phyloP scores from a whole-genome alignment of 2,888 invertebrate species.

The Polylopha cassiicola region DNA sequence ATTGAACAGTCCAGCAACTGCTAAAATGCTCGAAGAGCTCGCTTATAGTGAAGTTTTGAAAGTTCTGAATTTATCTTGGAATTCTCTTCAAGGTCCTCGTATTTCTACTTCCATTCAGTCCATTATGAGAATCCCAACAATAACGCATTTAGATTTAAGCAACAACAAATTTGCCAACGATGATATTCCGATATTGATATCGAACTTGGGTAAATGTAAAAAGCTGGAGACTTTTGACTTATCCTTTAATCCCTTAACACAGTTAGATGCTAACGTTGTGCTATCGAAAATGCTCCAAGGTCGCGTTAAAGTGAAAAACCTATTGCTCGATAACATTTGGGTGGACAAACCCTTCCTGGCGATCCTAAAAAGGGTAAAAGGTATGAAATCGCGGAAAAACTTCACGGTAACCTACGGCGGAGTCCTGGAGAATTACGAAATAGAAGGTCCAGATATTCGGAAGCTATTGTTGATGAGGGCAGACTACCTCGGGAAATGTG shows the following conservation, averaged over 20 bases:
- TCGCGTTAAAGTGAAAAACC: constrained; percentile 35
- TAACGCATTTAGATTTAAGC: constrained; percentile 36
- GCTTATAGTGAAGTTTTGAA: constrained; percentile 30
- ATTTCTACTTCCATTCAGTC: constrained; percentile 32
- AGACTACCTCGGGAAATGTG: constrained; percentile 31
- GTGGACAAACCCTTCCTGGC: constrained; percentile 35
- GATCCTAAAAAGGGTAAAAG: constrained; percentile 31
- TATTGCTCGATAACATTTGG: constrained; percentile 35
- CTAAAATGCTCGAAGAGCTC: constrained; percentile 34
- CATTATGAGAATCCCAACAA: constrained; percentile 30
- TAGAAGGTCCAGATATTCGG: constrained; percentile 35
- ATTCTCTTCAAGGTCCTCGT: constrained; percentile 33
- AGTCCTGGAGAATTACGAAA: constrained; percentile 33
- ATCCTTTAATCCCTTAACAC: constrained; percentile 41
- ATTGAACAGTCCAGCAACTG: constrained; percentile 27
- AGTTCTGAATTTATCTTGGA: constrained; percentile 42
- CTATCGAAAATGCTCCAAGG: constrained; percentile 35
- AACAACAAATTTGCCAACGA: constrained; percentile 37
- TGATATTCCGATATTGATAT: constrained; percentile 29
- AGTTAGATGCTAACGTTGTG: constrained; percentile 31
- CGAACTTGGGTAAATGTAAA: constrained; percentile 31
- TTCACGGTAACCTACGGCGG: constrained; percentile 34
- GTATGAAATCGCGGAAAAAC: constrained; percentile 34
- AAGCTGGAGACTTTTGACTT: constrained; percentile 37
- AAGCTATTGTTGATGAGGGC: constrained; percentile 36